Evolutionary conservation across 2,113 vertebrate species (phyloP), one percentile per base, ranked within the genome.

Genomic region (Oceanodroma tethys): DNA sequence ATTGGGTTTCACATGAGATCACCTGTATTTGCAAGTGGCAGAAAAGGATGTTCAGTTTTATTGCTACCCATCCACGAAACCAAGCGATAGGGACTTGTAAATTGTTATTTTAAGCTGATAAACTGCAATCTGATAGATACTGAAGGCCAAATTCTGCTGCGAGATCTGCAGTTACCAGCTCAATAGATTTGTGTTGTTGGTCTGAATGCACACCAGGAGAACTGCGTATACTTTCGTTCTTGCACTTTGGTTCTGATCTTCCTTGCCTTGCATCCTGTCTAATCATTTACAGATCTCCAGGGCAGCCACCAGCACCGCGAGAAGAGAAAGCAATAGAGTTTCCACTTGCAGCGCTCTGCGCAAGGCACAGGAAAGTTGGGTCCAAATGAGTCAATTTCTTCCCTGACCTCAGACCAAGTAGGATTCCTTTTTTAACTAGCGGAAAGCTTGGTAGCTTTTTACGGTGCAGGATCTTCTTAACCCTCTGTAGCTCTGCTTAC

Each of bases 11-110:
- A 21, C 43, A 4, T 34, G 72, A 90, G 40, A 72, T 40, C 20
- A 22, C 42, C 43, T 78, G 66, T 53, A n/a, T 53, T 16, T 87
- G 87, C 73, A 63, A 84, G 60, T 67, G 74, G 56, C 73, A 75
- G 81, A 59, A 59, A 40, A 74, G 70, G 47, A 40, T 56, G 53
- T 52, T 74, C 26, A 11, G 47, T 71, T 88, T 85, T 81, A 40
- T 7, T 79, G 74, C 21, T 36, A 74, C 48, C 34, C 78, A 50
- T 53, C 84, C 87, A 68, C 56, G 48, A 74, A 79, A 60, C 47
- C 0, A 16, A 71, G 53, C 0, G 2, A 59, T 0, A 34, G 50
- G 23, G 9, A 47, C 22, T 32, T 26, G 42, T 5, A 9, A 14
- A 43, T 50, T 74, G 4, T 70, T 74, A 66, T 52, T 86, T 89